A percentile compares a stretch with the other conserved stretches of the same genome.
phyloP scores from a whole-genome alignment of 2,888 invertebrate genomes.

The Metallyticus violacea region DNA sequence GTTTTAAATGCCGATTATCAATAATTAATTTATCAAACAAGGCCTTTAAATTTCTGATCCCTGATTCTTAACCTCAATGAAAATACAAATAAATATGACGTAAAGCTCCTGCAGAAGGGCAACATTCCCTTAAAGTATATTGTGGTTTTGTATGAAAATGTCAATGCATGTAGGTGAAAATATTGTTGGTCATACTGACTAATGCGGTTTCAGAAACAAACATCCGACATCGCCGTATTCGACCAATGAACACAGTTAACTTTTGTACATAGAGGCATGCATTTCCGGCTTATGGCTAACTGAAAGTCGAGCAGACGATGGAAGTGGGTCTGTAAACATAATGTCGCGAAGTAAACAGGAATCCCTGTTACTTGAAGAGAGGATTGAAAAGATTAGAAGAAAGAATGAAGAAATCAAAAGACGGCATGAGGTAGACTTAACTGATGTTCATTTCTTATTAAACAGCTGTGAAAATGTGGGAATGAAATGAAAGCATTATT shows the following conservation, averaged over 20 bases:
- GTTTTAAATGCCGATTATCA: too few relatives aligned
- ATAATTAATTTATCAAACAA: neutral
- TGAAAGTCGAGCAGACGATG: neutral
- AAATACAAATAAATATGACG: neutral
- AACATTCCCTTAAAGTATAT: neutral
- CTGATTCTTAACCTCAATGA: neutral
- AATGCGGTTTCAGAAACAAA: neutral
- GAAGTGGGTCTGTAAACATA: neutral
- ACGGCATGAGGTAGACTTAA: constrained; percentile 37
- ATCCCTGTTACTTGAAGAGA: constrained; percentile 39
- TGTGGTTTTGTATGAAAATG: too few relatives aligned
- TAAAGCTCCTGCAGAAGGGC: neutral
- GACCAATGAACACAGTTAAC: neutral
- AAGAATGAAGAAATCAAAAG: constrained; percentile 46
- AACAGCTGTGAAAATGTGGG: too few relatives aligned
- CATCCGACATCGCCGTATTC: neutral
- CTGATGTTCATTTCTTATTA: too few relatives aligned
- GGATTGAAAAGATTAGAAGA: constrained; percentile 44
- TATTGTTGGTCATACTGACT: neutral
- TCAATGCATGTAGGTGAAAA: neutral
- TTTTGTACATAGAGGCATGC: neutral
- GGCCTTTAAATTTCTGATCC: neutral
- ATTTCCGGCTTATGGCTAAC: neutral
- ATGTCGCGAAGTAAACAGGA: constrained; percentile 12
- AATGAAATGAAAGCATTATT: too few relatives aligned